phyloP scores from a whole-genome alignment of 37 sponge, comb jelly and placozoan genomes.

The Aplysina aerophoba region DNA sequence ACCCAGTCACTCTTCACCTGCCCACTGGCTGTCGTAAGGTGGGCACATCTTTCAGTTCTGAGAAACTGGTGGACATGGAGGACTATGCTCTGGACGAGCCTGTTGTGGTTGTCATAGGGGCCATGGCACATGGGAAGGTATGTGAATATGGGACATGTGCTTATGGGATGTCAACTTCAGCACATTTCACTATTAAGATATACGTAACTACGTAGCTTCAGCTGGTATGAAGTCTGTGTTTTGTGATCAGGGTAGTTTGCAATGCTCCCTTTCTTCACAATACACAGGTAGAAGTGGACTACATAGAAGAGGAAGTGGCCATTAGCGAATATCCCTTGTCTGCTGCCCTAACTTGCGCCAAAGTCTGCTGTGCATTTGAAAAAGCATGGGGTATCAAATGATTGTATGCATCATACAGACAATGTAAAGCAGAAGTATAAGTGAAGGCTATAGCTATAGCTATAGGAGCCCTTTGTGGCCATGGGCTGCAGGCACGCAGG shows the following conservation, averaged over 20 bases:
- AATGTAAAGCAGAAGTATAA: too few species aligned
- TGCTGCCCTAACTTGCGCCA: slow-evolving; percentile 96
- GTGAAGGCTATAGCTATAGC: too few species aligned
- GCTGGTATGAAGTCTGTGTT: too few species aligned
- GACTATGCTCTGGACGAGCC: slow-evolving; percentile 85
- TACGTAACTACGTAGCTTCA: too few species aligned
- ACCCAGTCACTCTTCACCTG: slow-evolving; percentile 92
- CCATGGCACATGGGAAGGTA: slow-evolving; percentile 98
- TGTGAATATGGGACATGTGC: not conserved
- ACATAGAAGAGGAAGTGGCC: slow-evolving; percentile 88
- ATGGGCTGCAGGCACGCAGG: too few species aligned
- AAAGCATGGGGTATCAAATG: slow-evolving; percentile 84
- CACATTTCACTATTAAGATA: too few species aligned
- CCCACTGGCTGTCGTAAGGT: slow-evolving; percentile 92
- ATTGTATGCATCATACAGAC: too few species aligned
- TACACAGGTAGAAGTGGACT: slow-evolving; percentile 88
- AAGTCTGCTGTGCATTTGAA: slow-evolving; percentile 94
- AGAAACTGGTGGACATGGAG: slow-evolving; percentile 76
- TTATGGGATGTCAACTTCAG: not conserved
- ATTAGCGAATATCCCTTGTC: slow-evolving; percentile 98
- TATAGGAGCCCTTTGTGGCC: too few species aligned
- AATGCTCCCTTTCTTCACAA: not conserved
- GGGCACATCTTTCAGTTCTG: slow-evolving; percentile 90
- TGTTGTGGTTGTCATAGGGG: slow-evolving; percentile 95
- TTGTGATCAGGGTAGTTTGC: too few species aligned